These are phyloP conservation scores for Lepidurus arcticus DNA, from an alignment of 1,140 invertebrate genomes.

Conservation along the genomic window DNA sequence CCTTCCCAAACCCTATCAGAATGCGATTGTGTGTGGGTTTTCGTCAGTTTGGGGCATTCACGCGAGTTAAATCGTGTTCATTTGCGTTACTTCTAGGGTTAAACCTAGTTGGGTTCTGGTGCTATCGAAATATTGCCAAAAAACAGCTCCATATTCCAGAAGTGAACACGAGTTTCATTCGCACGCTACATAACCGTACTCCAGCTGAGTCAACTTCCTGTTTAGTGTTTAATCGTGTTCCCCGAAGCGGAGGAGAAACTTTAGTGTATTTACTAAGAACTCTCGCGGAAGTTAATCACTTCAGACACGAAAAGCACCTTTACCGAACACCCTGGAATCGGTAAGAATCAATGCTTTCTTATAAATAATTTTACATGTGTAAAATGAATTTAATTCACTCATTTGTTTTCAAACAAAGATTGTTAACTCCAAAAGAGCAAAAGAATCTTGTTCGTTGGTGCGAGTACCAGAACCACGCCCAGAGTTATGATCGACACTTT, in stretches of 20 bases:
- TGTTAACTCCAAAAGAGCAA: conserved; percentile 41
- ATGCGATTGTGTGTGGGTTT: too few species aligned
- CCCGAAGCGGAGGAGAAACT: conserved; percentile 29
- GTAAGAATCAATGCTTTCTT: conserved; percentile 34
- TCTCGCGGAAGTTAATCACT: conserved; percentile 28
- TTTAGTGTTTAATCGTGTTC: conserved; percentile 30
- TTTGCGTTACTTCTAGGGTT: background rate
- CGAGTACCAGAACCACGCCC: conserved; percentile 42
- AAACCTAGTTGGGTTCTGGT: background rate
- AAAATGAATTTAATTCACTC: background rate
- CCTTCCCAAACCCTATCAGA: too few species aligned
- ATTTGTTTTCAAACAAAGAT: conserved; percentile 33
- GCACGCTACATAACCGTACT: background rate
- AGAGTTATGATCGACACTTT: conserved; percentile 52
- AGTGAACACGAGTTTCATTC: background rate
- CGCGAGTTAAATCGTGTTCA: background rate
- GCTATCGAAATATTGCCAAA: background rate
- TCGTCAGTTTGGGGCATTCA: too few species aligned
- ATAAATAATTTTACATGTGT: background rate
- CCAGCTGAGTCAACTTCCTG: conserved; percentile 6
- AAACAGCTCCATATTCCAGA: background rate
- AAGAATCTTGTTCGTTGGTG: conserved; percentile 42
- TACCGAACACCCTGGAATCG: conserved; percentile 43
- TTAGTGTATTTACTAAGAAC: conserved; percentile 29
- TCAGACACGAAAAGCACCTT: conserved; percentile 39